These are phyloP conservation scores for Acromyrmex echinatior DNA, from an alignment of 1,140 invertebrate genomes.

Conservation along the genomic window DNA sequence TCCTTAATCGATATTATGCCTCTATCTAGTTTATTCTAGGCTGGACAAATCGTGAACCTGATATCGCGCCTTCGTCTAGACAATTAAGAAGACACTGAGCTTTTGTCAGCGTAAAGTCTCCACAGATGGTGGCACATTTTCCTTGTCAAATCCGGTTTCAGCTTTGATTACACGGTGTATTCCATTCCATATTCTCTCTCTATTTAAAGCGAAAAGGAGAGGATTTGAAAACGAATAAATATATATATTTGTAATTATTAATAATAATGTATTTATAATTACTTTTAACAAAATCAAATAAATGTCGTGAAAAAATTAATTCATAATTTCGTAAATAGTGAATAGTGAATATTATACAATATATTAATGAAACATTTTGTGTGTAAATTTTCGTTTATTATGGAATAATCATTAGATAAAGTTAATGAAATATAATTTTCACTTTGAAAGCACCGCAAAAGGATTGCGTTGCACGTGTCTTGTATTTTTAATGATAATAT, in stretches of 20 bases:
- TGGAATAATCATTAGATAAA: neutral
- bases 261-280: neutral
- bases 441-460: neutral
- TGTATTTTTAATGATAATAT: slow-evolving; percentile 36
- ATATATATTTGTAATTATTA: neutral
- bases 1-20: slow-evolving; percentile 18
- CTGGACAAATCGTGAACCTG: slow-evolving; percentile 66
- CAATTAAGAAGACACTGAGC: slow-evolving; percentile 69
- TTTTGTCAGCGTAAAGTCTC: slow-evolving; percentile 61
- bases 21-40: slow-evolving; percentile 18
- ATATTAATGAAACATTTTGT: neutral
- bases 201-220: neutral
- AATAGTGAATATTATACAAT: neutral
- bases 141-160: slow-evolving; percentile 70
- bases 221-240: neutral
- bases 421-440: neutral
- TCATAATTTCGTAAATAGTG: neutral
- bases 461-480: neutral
- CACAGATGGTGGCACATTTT: slow-evolving; percentile 59
- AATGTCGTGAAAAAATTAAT: neutral
- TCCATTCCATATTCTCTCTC: neutral
- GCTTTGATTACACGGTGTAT: slow-evolving; percentile 61
- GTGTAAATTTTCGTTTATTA: neutral
- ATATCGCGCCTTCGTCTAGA: slow-evolving; percentile 63
- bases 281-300: neutral